Evolutionary conservation across 2,113 vertebrate genomes (phyloP).

Genomic region (Mohoua ochrocephala): DNA sequence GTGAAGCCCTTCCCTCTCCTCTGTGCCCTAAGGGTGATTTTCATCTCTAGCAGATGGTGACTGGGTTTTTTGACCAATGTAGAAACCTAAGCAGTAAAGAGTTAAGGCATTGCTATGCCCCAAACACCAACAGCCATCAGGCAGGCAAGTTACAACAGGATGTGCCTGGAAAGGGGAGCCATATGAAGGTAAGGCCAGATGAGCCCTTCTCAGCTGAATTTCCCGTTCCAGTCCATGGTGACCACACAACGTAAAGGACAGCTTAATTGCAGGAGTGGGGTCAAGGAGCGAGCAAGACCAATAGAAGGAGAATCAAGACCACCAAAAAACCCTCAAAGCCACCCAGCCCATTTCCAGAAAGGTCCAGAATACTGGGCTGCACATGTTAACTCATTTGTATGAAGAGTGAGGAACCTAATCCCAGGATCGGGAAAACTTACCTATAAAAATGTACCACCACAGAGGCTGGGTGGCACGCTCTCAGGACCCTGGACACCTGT

Average conservation of each 20-base stretch:
- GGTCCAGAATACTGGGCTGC: background rate
- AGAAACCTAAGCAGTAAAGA: background rate
- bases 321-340: background rate
- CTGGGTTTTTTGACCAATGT: background rate
- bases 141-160: background rate
- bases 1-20: background rate
- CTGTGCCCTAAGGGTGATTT: background rate
- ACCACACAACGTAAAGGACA: background rate
- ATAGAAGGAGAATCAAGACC: background rate
- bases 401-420: background rate
- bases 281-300: background rate
- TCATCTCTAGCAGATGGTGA: background rate
- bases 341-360: background rate
- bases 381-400: background rate
- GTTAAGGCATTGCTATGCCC: background rate
- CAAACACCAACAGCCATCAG: background rate
- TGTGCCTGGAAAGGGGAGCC: background rate
- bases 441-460: background rate
- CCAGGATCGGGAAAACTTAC: background rate
- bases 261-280: background rate
- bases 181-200: background rate
- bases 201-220: no score
- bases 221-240: background rate
- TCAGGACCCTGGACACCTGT: background rate
- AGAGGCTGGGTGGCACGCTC: background rate